Evolutionary conservation across 2,888 invertebrate species (phyloP).

Genomic region (Geophilus truncorum): DNA sequence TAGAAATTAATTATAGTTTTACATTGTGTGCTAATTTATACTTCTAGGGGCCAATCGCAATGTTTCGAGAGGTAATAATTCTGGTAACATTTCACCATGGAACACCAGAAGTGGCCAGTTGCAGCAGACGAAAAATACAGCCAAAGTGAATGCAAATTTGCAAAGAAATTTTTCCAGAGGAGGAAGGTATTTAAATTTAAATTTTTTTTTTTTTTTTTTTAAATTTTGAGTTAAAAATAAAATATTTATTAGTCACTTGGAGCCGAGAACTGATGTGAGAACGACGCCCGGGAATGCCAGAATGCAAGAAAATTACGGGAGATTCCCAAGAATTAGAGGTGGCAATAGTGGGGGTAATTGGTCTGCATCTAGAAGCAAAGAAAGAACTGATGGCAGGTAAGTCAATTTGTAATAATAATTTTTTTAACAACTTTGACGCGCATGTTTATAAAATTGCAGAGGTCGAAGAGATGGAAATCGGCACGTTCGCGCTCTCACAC

Average conservation of each 20-base stretch:
- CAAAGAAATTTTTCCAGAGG: neutral
- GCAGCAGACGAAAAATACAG: neutral
- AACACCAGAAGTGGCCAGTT: neutral
- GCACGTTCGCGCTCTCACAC: slow-evolving; percentile 29
- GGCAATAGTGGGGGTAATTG: neutral
- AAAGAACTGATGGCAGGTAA: neutral
- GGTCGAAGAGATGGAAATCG: slow-evolving; percentile 23
- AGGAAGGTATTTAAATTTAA: neutral
- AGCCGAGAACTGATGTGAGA: neutral
- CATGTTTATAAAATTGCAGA: neutral
- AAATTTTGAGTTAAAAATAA: neutral
- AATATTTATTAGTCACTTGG: neutral
- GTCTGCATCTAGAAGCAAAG: slow-evolving; percentile 4
- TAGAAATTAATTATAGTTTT: too few species aligned
- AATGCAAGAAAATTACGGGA: neutral
- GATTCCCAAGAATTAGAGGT: neutral
- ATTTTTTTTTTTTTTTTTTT: too few species aligned
- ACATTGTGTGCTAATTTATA: neutral
- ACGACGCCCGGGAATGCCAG: neutral
- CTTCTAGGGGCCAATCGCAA: neutral
- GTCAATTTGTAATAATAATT: neutral
- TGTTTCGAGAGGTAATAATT: neutral
- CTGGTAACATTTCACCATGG: neutral
- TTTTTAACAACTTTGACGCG: neutral
- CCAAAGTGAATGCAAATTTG: neutral